Base-by-base conservation (phyloP, 2,888 invertebrate genomes). In the Cremastobaeus sp. region DNA sequence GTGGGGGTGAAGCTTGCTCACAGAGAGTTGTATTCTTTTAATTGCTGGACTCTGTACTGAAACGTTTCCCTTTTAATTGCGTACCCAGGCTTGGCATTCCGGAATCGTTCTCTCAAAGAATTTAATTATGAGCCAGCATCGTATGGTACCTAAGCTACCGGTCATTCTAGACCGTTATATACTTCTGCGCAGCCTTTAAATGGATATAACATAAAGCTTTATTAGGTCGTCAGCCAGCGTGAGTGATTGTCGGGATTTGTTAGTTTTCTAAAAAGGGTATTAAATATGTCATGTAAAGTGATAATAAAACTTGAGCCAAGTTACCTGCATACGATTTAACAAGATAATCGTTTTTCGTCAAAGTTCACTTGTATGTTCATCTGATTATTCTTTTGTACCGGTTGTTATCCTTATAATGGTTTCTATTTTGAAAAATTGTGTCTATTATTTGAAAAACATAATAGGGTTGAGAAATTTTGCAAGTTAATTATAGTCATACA, bases 51-150 rank as follows among this genome's bases (percentile, higher is more conserved):
- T 81, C 81, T 80, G 78, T 80, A 81, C 78, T 77, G 77, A 84
- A 86, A 85, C 82, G 84, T 85, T 85, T 86, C 84, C 83, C 82
- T 85, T 86, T 85, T 86, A 86, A 86, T 86, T 86, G 84, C 85
- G 80, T 79, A 79, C 81, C 78, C 79, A 79, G 74, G 79, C 79
- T 82, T 79, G 79, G 82, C 86, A 85, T 86, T 86, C 85, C 85
- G 80, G 83, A 81, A 85, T 85, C 84, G 84, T 85, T 86, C 84
- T 84, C 81, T 83, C 82, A 83, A 86, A 86, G 86, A 86, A 86
- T 86, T 86, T 86, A 86, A 86, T 86, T 86, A 85, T 85, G 82
- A 73, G 70, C 74, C 66, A 68, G 59, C 74, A 73, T 70, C 64
- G 50, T 66, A 69, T 69, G 59, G 73, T 79, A 76, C 72, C 76